Conservation (phyloP, 2,888 invertebrate genomes). For the Spilarctia lutea region DNA sequence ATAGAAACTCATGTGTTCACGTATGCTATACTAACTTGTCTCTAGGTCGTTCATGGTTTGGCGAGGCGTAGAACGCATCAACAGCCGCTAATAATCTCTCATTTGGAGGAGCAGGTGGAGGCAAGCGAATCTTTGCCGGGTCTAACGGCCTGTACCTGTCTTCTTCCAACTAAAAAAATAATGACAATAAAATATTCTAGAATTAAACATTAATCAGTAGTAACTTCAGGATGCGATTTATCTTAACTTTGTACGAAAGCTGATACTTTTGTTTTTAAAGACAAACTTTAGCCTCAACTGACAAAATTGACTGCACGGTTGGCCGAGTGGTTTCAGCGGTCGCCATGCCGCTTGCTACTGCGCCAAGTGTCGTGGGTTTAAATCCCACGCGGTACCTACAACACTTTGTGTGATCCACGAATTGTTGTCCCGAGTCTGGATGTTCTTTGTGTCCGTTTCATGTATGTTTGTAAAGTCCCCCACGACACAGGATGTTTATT, state of each 20-base stretch:
- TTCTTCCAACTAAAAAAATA: slow-evolving; percentile 90
- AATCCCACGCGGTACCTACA: too few species aligned
- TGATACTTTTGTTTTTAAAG: background rate
- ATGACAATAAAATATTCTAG: background rate
- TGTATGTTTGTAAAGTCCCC: too few species aligned
- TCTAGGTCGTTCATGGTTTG: slow-evolving; percentile 97
- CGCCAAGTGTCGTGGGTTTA: too few species aligned
- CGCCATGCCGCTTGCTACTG: too few species aligned
- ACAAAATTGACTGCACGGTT: too few species aligned
- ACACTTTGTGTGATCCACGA: too few species aligned
- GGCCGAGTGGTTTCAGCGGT: too few species aligned
- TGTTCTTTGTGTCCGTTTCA: too few species aligned
- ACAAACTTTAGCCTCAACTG: too few species aligned
- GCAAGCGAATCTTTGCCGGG: slow-evolving; percentile 95
- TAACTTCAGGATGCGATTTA: background rate
- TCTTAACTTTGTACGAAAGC: background rate
- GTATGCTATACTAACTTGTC: slow-evolving; percentile 89
- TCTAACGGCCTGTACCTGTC: slow-evolving; percentile 96
- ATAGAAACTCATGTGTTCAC: background rate
- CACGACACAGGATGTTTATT: too few species aligned
- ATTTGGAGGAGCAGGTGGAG: slow-evolving; percentile 97
- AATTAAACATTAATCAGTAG: background rate
- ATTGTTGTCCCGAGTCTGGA: too few species aligned
- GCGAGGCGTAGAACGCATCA: slow-evolving; percentile 98
- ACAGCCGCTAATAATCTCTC: slow-evolving; percentile 97